phyloP scores from a whole-genome alignment of 2,797 vertebrate genomes.

The Myiotriccus ornatus region DNA sequence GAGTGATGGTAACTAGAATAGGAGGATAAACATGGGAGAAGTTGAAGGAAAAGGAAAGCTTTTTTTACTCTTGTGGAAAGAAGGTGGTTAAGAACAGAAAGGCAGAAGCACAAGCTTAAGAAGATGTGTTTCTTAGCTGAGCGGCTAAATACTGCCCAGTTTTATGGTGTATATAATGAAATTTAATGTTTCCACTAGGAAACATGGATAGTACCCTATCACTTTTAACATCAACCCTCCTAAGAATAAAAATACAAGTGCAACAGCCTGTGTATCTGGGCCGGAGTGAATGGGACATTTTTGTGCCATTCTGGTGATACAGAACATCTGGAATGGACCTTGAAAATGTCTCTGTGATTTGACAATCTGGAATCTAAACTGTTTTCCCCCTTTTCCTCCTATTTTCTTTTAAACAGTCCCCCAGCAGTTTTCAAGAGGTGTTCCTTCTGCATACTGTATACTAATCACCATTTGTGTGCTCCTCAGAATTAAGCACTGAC shows the following conservation, averaged over 20 bases:
- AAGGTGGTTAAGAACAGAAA: not conserved
- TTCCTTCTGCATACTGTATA: not conserved
- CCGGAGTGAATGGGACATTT: not conserved
- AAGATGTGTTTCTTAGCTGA: not conserved
- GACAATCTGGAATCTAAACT: not conserved
- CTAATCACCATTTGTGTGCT: not conserved
- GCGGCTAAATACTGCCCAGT: not conserved
- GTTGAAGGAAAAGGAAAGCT: not conserved
- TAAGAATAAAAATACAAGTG: not conserved
- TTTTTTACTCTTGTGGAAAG: not conserved
- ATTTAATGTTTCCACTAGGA: not conserved
- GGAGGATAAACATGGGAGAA: not conserved
- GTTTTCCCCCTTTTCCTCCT: not conserved
- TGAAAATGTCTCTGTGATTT: not conserved
- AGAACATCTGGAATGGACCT: not conserved
- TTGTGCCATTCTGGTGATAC: not conserved
- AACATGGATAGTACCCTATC: not conserved
- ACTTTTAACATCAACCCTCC: not conserved
- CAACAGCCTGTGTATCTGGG: not conserved
- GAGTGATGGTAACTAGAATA: not conserved
- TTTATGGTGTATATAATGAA: not conserved
- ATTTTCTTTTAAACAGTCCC: not conserved
- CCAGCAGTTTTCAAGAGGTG: not conserved
- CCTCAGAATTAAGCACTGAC: conserved; percentile 59
- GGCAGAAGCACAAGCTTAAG: not conserved